These are phyloP conservation scores for Drosophila subsilvestris DNA, from an alignment of 2,888 invertebrate species.

Conservation along the genomic window DNA sequence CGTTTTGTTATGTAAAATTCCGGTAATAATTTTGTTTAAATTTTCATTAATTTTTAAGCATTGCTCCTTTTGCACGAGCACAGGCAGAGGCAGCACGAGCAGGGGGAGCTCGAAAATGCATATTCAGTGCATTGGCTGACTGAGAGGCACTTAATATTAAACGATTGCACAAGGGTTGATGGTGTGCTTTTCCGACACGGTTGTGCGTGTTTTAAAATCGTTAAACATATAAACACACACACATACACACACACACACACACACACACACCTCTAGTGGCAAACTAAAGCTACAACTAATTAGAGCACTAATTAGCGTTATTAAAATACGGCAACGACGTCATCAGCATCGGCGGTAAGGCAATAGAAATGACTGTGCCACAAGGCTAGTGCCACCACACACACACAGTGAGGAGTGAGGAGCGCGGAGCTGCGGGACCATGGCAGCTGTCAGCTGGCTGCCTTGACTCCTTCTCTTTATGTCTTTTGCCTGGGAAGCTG, in stretches of 20 bases:
- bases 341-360: constrained; percentile 36
- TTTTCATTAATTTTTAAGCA: constrained; percentile 66
- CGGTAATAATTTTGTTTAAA: constrained; percentile 61
- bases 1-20: constrained; percentile 66
- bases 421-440: constrained; percentile 1
- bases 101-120: constrained; percentile 17
- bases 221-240: constrained; percentile 45
- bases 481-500: constrained; percentile 55
- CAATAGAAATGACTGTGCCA: constrained; percentile 44
- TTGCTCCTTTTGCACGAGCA: constrained; percentile 42
- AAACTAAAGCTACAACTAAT: constrained; percentile 73
- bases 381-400: constrained; percentile 22
- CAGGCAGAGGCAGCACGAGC: constrained; percentile 16
- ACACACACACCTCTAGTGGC: constrained; percentile 25
- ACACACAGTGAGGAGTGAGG: background rate
- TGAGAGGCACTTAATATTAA: constrained; percentile 51
- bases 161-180: constrained; percentile 33
- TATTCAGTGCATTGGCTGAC: constrained; percentile 15
- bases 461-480: constrained; percentile 22
- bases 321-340: constrained; percentile 62
- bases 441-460: constrained; percentile 46
- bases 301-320: constrained; percentile 77
- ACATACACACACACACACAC: constrained; percentile 44
- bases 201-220: constrained; percentile 63
- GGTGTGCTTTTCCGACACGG: constrained; percentile 2